Evolutionary conservation across 2,113 vertebrate genomes (phyloP), one percentile per base, ranked within the genome.

Genomic region (Callospermophilus lateralis): DNA sequence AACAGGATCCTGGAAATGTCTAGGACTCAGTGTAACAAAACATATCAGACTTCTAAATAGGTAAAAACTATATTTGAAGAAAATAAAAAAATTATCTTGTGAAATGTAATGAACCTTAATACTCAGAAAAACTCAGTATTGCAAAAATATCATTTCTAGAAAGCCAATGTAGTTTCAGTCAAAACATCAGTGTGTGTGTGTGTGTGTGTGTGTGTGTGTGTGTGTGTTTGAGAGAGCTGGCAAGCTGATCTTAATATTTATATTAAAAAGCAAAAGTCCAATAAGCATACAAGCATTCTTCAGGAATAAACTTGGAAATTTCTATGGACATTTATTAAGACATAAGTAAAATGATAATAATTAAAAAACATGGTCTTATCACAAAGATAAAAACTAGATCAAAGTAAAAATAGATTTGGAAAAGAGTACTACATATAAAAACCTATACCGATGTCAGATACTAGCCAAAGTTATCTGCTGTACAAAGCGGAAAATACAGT

Each of bases 21-120:
- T 68, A n/a, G 1, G 13, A 84, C 39, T 58, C 74, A 39, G 11
- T 55, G 15, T 76, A 53, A 80, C 32, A 65, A 55, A 94, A 70
- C 0, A 48, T 68, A 1, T 17, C 76, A 42, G 51, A n/a, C 2
- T 85, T 78, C 8, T 73, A 9, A 26, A 30, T 10, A 84, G 3
- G 61, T 26, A 48, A 90, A 88, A 84, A 45, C 0, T 48, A 61
- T 39, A 78, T 83, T 95, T 93, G 24, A 90, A 94, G 39, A 84
- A 80, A 76, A n/a, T 76, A 39, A 92, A 84, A 39, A 42, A 42
- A 42, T 42, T 85, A 70, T 32, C 26, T 61, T 58, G 13, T 80
- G 48, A 70, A 68, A n/a, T 37, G 10, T 34, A 42, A 45, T 72
- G 24, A 15, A 53, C 67, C 30, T 77, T 30, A 83, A 58, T 68